Base-by-base conservation (phyloP, 2,888 invertebrate genomes). In the Nomada flava region DNA sequence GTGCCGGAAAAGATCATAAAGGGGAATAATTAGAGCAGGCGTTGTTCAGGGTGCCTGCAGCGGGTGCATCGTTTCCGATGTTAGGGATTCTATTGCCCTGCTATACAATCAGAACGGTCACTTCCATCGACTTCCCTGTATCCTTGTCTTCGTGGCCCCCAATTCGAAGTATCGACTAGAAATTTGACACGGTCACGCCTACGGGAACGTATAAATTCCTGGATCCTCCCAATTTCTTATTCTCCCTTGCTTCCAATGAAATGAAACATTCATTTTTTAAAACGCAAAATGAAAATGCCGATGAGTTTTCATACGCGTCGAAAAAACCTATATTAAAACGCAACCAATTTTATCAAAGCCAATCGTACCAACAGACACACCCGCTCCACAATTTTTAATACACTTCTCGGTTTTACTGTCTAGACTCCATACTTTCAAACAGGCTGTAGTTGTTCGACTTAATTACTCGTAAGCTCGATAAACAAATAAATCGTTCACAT, bases 1-100 rank as follows among this genome's bases (percentile, higher is more conserved):
- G 90, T 88, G 89, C 89, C 88, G 91, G 90, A 91, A 91, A 91
- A 92, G 91, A 92, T 92, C 91, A 91, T 92, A 91, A 92, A 92
- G 89, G 90, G 88, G 89, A 90, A 91, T 92, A 92, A 92, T 92
- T 92, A 92, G 90, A 89, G 88, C 88, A 83, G 87, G 91, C 91
- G 91, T 92, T 91, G 91, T 92, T 91, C 89, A 74, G 44, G 55
- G 79, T 78, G 72, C 82, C 80, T 79, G 87, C 88, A 86, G 86
- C 87, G 86, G 55, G 62, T 64, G 79, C 69, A 70, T 78, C 83
- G 85, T 82, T 86, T 83, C 80, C 83, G 83, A 60, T 47, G 67
- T 15, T 47, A 44, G 53, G 15, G 60, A 23, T 59, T 13, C 29
- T 65, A 52, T 13, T 65, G 47, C 15, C 52, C 36, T 36, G 26